Base-by-base conservation (phyloP, 2,113 vertebrate genomes). In the Boleophthalmus pectinirostris region DNA sequence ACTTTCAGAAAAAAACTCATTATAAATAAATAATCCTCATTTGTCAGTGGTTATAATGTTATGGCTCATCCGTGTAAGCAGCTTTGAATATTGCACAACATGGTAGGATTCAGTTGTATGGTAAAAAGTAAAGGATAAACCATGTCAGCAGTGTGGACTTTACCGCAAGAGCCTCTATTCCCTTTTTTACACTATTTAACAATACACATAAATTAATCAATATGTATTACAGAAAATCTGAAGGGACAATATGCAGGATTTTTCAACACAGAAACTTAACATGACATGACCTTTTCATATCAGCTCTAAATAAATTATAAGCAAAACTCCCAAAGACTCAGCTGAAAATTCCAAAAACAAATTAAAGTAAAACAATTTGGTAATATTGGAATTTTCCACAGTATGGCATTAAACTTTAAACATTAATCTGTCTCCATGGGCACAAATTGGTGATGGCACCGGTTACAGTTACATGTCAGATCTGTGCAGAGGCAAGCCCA, bases 71-170 rank as follows among this genome's bases (percentile, higher is more conserved):
- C 2, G 14, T 61, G 24, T 47, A 16, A 46, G 21, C 25, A 69
- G 18, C n/a, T 67, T 63, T 21, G 2, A 73, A 11, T 53, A 29
- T 60, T 66, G 45, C 65, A 66, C 65, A 66, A 24, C 49, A 35
- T 51, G 7, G 73, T 29, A 68, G 10, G 45, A 15, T 18, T 71
- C 14, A 61, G 16, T 51, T 75, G 18, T 21, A 3, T 73, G 63
- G 73, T 24, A 46, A 74, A 73, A n/a, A 63, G 15, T 29, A 63
- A 45, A 47, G 0, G 10, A 70, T 16, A 15, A 74, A 54, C 38
- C 29, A 25, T 51, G 29, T 56, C 68, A 54, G 63, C n/a, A 51
- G 49, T 65, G 63, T 74, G 67, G 8, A 45, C n/a, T 47, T 23
- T 10, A 61, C 58, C 20, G 58, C 2, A 60, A 54, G 16, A 61